phyloP scores from a whole-genome alignment of 2,113 vertebrate species.

The Dinomys branickii region DNA sequence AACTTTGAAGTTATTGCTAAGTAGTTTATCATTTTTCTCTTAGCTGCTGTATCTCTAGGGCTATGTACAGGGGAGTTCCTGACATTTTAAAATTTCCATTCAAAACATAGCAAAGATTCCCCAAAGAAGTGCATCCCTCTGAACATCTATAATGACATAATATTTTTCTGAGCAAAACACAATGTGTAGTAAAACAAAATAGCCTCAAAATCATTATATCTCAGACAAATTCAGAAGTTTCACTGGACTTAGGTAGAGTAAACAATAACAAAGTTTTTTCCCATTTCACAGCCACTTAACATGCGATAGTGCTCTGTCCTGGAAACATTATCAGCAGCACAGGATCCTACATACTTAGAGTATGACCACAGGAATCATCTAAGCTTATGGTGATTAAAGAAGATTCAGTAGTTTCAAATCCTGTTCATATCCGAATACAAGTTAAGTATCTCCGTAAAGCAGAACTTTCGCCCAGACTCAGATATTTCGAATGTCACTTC shows the following conservation, averaged over 20 bases:
- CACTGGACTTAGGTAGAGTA: not conserved
- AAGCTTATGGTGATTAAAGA: constrained; percentile 85
- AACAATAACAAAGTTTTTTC: constrained; percentile 62
- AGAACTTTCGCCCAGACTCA: constrained; percentile 76
- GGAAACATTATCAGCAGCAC: constrained; percentile 81
- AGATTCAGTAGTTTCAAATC: constrained; percentile 85
- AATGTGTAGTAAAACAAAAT: not conserved
- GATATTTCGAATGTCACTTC: constrained; percentile 79
- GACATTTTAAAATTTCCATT: not conserved
- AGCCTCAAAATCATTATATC: not conserved
- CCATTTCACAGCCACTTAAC: constrained; percentile 74
- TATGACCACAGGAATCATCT: constrained; percentile 82
- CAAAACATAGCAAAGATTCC: constrained; percentile 1
- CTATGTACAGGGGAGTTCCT: not conserved
- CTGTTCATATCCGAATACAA: constrained; percentile 86
- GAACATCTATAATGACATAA: not conserved
- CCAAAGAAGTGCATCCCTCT: not conserved
- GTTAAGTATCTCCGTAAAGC: constrained; percentile 83
- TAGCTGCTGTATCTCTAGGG: constrained; percentile 13
- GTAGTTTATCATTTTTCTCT: constrained; percentile 72
- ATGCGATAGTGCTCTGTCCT: constrained; percentile 70
- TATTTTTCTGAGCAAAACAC: not conserved
- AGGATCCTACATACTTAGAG: constrained; percentile 79
- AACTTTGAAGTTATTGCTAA: constrained; percentile 78
- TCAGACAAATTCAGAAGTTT: constrained; percentile 48